Percentiles rank a stretch among this genome's conserved stretches.
Evolutionary conservation across 1,140 invertebrate species (phyloP).

Genomic region (Hyles vespertilio): DNA sequence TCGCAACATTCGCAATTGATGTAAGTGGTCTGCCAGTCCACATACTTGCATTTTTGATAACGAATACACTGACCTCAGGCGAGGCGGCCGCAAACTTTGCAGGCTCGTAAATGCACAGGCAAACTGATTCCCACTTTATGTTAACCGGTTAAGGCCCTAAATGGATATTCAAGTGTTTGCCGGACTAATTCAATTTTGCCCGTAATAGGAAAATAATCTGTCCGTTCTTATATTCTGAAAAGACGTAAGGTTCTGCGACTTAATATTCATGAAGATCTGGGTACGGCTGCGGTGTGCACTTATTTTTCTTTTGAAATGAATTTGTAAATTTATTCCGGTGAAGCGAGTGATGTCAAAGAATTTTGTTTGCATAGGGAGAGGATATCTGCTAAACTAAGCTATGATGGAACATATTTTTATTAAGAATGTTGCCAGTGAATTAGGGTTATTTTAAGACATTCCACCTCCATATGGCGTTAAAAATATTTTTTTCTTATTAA

Average conservation of each 20-base stretch:
- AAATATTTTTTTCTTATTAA: too few relatives aligned
- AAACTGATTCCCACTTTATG: slow-evolving; percentile 7
- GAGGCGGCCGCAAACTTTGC: slow-evolving; percentile 7
- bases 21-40: slow-evolving; percentile 27
- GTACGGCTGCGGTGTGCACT: not conserved
- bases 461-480: too few relatives aligned
- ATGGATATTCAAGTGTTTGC: not conserved
- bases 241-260: slow-evolving; percentile 4
- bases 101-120: not conserved
- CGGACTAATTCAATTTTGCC: slow-evolving; percentile 20
- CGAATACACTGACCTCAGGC: slow-evolving; percentile 21
- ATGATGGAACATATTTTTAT: too few relatives aligned
- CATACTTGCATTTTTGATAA: slow-evolving; percentile 30
- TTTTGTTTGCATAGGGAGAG: too few relatives aligned
- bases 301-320: too few relatives aligned
- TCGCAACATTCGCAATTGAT: slow-evolving; percentile 27
- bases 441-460: too few relatives aligned
- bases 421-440: too few relatives aligned
- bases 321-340: too few relatives aligned
- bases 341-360: too few relatives aligned
- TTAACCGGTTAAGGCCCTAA: not conserved
- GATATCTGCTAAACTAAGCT: too few relatives aligned
- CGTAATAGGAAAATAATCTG: slow-evolving; percentile 23
- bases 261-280: not conserved
- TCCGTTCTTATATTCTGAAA: slow-evolving; percentile 15